These are phyloP conservation scores for Cydia pomonella DNA, from an alignment of 1,140 invertebrate species.

Conservation along the genomic window DNA sequence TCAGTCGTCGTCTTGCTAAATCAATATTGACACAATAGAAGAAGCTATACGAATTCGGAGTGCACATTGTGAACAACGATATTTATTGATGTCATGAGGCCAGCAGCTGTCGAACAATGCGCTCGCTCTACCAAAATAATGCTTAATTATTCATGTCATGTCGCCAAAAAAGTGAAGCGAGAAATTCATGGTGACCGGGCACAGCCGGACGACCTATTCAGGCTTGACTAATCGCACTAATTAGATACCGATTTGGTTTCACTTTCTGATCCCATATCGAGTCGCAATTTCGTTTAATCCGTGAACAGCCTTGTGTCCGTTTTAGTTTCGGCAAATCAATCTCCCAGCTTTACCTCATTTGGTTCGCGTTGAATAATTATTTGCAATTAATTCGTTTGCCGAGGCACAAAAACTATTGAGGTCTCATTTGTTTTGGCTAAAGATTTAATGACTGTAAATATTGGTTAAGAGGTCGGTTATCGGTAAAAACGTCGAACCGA, in stretches of 20 bases:
- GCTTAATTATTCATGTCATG: constrained; percentile 69
- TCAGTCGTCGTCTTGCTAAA: constrained; percentile 39
- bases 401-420: constrained; percentile 42
- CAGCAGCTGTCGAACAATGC: constrained; percentile 62
- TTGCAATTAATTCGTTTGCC: constrained; percentile 47
- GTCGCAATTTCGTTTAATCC: constrained; percentile 49
- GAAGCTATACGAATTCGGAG: constrained; percentile 39
- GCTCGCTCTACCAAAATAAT: constrained; percentile 51
- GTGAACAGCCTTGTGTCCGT: constrained; percentile 53
- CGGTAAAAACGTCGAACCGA: constrained; percentile 58
- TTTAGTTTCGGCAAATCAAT: constrained; percentile 39
- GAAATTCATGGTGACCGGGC: constrained; percentile 57
- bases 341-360: constrained; percentile 30
- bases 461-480: constrained; percentile 72
- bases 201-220: constrained; percentile 57
- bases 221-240: constrained; percentile 61
- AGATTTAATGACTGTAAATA: constrained; percentile 66
- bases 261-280: constrained; percentile 56
- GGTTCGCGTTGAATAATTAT: constrained; percentile 42
- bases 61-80: constrained; percentile 41
- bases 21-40: constrained; percentile 44
- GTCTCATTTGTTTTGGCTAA: constrained; percentile 53
- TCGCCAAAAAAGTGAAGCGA: constrained; percentile 61
- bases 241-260: constrained; percentile 65
- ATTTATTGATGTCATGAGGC: constrained; percentile 66